phyloP scores from a whole-genome alignment of 2,888 invertebrate species.

The Branchellion lobata region DNA sequence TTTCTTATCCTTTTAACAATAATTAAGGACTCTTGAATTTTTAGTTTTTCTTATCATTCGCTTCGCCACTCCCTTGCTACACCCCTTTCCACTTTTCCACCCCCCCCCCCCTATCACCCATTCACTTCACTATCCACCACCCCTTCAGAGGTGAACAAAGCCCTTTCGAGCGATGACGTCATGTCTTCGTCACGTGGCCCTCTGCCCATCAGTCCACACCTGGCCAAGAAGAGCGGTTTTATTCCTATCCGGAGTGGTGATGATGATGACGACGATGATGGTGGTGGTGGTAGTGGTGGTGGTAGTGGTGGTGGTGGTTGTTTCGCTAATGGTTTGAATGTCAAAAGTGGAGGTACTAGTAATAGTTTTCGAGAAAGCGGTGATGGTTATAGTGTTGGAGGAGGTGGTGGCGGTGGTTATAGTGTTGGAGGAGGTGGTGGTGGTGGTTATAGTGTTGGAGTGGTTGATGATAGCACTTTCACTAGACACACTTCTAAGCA shows the following conservation, averaged over 20 bases:
- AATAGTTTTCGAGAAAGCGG: too few relatives aligned
- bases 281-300: conserved; percentile 3
- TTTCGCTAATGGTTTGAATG: neutral
- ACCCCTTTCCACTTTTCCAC: too few relatives aligned
- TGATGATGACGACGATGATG: conserved; percentile 5
- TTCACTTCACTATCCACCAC: too few relatives aligned
- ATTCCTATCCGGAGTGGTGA: conserved; percentile 55
- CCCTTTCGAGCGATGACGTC: conserved; percentile 34
- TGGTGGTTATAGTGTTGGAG: neutral
- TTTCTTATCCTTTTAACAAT: too few relatives aligned
- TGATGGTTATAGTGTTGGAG: too few relatives aligned
- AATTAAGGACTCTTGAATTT: neutral
- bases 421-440: conserved; percentile 1
- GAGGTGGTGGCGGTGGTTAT: neutral
- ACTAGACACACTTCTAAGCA: neutral
- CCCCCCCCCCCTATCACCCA: too few relatives aligned
- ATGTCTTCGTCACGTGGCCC: conserved; percentile 16
- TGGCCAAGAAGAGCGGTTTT: conserved; percentile 58
- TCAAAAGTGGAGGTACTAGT: neutral
- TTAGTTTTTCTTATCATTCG: neutral
- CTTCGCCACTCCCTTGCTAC: too few relatives aligned
- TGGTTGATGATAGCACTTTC: neutral
- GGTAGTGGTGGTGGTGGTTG: neutral
- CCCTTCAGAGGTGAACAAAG: conserved; percentile 45
- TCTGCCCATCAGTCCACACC: conserved; percentile 33